A percentile compares a stretch with the other conserved stretches of the same genome.
These are phyloP conservation scores for Helicoverpa armigera DNA, from an alignment of 1,140 invertebrate genomes.

Conservation along the genomic window DNA sequence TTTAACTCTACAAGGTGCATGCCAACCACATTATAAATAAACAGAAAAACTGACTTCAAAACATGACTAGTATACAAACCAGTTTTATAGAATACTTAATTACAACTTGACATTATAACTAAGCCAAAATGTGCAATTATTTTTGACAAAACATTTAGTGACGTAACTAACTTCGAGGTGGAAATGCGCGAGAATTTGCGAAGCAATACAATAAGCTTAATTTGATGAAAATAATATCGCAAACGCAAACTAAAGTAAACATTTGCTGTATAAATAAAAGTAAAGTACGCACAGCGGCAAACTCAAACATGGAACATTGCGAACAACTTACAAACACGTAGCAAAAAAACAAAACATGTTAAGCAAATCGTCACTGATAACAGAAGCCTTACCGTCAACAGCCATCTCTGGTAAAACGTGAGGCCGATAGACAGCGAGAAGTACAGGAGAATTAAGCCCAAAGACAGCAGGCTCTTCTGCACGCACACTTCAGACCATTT, in stretches of 20 bases:
- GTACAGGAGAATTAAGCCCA: slow-evolving; percentile 91
- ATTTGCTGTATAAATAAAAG: not conserved
- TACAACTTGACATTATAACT: too few species aligned
- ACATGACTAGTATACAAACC: too few species aligned
- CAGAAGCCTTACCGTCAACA: slow-evolving; percentile 91
- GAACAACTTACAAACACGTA: slow-evolving; percentile 10
- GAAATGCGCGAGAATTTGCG: too few species aligned
- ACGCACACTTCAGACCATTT: slow-evolving; percentile 79
- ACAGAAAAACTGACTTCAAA: too few species aligned
- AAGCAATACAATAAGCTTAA: not conserved
- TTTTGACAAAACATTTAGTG: too few species aligned
- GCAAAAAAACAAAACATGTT: slow-evolving; percentile 33
- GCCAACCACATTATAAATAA: too few species aligned
- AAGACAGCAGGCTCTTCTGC: slow-evolving; percentile 75
- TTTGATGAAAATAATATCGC: too few species aligned
- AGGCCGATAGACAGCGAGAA: slow-evolving; percentile 96
- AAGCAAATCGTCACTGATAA: slow-evolving; percentile 35
- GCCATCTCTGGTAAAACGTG: slow-evolving; percentile 98
- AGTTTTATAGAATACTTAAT: too few species aligned
- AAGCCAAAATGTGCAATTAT: too few species aligned
- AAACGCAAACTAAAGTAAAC: not conserved
- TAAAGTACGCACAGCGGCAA: slow-evolving; percentile 3
- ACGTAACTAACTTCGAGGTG: too few species aligned
- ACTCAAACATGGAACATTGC: slow-evolving; percentile 11
- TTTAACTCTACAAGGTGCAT: too few species aligned